These are phyloP conservation scores for Haemorhous mexicanus DNA, from an alignment of 2,113 vertebrate genomes.

Conservation along the genomic window DNA sequence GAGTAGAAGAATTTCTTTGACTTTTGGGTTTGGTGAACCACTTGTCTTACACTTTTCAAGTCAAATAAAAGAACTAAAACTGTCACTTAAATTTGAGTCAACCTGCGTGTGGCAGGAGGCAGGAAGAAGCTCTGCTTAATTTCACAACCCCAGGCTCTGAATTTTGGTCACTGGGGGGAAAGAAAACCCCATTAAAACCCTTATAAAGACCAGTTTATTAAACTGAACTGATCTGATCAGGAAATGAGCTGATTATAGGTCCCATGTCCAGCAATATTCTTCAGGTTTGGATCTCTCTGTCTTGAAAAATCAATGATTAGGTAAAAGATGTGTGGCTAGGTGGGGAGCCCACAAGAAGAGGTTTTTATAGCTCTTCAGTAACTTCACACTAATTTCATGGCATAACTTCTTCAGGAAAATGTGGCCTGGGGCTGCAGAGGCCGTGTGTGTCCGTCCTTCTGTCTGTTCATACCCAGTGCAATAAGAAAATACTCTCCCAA, in stretches of 20 bases:
- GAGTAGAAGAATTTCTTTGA: not conserved
- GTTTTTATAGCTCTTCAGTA: not conserved
- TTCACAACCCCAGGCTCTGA: not conserved
- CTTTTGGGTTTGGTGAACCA: not conserved
- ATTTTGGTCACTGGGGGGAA: accelerated
- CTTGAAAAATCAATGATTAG: not conserved
- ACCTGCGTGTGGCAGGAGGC: not conserved
- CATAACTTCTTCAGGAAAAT: accelerated
- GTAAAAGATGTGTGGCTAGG: not conserved
- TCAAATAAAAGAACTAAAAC: not conserved
- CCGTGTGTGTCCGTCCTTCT: not conserved
- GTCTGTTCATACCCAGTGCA: accelerated
- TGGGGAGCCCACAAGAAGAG: not conserved
- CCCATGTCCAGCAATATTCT: accelerated
- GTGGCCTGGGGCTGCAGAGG: not conserved
- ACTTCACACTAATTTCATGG: not conserved
- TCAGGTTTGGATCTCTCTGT: not conserved
- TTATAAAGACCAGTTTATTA: not conserved
- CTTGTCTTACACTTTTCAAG: not conserved
- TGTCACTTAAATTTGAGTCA: not conserved
- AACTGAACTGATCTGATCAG: not conserved
- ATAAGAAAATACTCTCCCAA: not conserved
- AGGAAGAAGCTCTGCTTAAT: not conserved
- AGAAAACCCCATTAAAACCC: not conserved
- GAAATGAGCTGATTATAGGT: accelerated